Evolutionary conservation across 2,888 invertebrate species (phyloP).

Genomic region (Acrobasis suavella): DNA sequence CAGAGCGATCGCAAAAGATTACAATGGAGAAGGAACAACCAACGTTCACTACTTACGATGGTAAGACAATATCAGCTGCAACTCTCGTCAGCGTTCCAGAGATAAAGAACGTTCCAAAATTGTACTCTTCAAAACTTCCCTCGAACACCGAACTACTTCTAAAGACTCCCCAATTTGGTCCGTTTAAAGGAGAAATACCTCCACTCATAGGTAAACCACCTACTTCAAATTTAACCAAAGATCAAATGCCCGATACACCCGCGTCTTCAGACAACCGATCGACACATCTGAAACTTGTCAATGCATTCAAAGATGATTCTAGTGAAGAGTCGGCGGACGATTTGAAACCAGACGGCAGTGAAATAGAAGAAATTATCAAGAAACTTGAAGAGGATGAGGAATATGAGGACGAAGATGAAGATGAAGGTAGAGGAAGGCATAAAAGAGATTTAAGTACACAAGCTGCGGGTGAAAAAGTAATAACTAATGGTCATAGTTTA

Average conservation of each 20-base stretch:
- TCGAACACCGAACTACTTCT: slow-evolving; percentile 17
- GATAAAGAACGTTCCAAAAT: slow-evolving; percentile 55
- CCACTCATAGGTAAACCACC: slow-evolving; percentile 56
- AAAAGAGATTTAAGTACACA: slow-evolving; percentile 62
- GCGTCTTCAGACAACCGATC: slow-evolving; percentile 37
- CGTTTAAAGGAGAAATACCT: slow-evolving; percentile 88
- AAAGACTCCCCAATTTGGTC: slow-evolving; percentile 88
- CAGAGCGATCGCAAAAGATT: slow-evolving; percentile 74
- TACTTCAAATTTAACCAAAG: slow-evolving; percentile 36
- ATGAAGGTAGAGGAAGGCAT: slow-evolving; percentile 33
- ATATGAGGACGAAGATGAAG: slow-evolving; percentile 40
- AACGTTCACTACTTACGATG: slow-evolving; percentile 88
- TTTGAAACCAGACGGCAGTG: slow-evolving; percentile 54
- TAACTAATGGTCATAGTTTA: slow-evolving; percentile 48
- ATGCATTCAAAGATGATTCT: slow-evolving; percentile 39
- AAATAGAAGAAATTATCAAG: slow-evolving; percentile 45
- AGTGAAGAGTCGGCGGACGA: slow-evolving; percentile 45
- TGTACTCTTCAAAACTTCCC: slow-evolving; percentile 36
- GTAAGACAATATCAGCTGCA: slow-evolving; percentile 87
- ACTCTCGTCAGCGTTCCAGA: slow-evolving; percentile 82
- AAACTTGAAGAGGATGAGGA: slow-evolving; percentile 43
- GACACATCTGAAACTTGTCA: slow-evolving; percentile 71
- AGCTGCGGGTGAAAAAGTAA: slow-evolving; percentile 56
- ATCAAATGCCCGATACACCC: slow-evolving; percentile 31
- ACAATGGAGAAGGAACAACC: slow-evolving; percentile 45